phyloP scores from a whole-genome alignment of 2,113 vertebrate genomes.

The Odocoileus hemionus region DNA sequence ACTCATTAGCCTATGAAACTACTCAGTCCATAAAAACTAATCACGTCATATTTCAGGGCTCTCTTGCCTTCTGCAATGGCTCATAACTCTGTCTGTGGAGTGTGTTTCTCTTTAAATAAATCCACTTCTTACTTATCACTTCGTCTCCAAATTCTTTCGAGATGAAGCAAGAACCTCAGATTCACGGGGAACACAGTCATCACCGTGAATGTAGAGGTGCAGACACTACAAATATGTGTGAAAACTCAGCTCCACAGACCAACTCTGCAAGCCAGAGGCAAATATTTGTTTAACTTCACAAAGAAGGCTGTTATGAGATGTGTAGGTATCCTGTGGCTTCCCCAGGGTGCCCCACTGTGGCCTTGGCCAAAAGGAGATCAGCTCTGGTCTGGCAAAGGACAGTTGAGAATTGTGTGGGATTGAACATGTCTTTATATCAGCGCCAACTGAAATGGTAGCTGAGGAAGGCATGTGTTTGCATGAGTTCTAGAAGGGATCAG shows the following conservation, averaged over 20 bases:
- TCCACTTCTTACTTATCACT: not conserved
- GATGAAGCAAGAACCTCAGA: not conserved
- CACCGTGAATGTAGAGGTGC: not conserved
- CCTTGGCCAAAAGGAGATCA: conserved; percentile 22
- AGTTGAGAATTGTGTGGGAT: conserved; percentile 46
- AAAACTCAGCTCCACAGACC: not conserved
- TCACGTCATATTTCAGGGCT: not conserved
- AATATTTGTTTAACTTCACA: conserved; percentile 67
- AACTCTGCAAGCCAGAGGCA: not conserved
- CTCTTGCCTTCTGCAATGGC: not conserved
- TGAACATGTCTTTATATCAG: conserved; percentile 57
- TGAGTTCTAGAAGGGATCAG: not conserved
- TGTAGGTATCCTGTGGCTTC: conserved; percentile 23
- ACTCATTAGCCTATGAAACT: not conserved
- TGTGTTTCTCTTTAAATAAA: not conserved
- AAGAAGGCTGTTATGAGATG: conserved; percentile 45
- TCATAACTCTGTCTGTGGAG: not conserved
- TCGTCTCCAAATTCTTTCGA: not conserved
- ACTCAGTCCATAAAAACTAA: not conserved
- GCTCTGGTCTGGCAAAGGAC: conserved; percentile 49
- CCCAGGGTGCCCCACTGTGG: not conserved
- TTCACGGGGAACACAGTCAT: not conserved
- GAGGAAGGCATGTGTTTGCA: conserved; percentile 13
- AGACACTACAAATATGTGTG: not conserved
- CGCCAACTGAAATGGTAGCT: not conserved